Conservation (phyloP, 2,113 vertebrate genomes). For the Takifugu flavidus region DNA sequence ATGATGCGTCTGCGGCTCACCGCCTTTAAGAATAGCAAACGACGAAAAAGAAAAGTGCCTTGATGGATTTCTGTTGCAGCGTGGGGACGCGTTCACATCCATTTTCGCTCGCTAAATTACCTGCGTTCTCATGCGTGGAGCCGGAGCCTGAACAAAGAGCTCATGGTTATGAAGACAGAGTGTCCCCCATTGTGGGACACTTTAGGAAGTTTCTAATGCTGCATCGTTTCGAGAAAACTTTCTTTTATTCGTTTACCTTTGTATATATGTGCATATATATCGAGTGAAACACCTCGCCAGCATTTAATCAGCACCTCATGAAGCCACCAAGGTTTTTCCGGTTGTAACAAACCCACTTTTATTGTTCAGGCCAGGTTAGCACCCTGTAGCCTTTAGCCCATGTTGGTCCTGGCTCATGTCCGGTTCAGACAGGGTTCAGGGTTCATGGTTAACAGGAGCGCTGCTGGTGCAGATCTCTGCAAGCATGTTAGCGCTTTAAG, state of each 20-base stretch:
- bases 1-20: too few species aligned
- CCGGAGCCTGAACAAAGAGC: background rate
- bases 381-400: too few species aligned
- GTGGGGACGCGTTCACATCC: background rate
- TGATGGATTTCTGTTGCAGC: conserved; percentile 3
- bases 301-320: too few species aligned
- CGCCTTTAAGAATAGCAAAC: background rate
- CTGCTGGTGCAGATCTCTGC: too few species aligned
- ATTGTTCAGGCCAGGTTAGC: too few species aligned
- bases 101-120: conserved; percentile 23
- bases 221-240: conserved; percentile 1
- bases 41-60: background rate
- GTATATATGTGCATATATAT: background rate
- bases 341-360: too few species aligned
- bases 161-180: conserved; percentile 27
- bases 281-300: background rate
- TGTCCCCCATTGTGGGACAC: conserved; percentile 3
- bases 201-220: conserved; percentile 41
- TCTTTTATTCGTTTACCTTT: background rate
- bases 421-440: too few species aligned
- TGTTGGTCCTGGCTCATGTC: too few species aligned
- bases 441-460: too few species aligned
- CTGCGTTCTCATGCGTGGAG: conserved; percentile 29
- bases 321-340: too few species aligned
- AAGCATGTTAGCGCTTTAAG: too few species aligned